Base-by-base conservation (phyloP, 1,140 invertebrate genomes). In the Cotesia chilonis region DNA sequence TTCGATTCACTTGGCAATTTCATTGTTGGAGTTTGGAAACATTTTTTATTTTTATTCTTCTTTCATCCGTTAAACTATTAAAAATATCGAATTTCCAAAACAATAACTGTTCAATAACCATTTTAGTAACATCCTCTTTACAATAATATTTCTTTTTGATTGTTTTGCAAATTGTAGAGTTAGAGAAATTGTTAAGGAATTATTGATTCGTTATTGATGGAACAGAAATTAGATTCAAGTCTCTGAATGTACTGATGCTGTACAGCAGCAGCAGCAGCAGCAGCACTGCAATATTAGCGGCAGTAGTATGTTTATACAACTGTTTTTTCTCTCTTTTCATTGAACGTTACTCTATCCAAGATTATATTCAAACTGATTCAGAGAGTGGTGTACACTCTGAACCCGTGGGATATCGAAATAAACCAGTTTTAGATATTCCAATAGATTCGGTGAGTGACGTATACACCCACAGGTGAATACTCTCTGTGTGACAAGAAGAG, bases 381-480 rank as follows among this genome's bases (percentile, higher is more conserved):
- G 60, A 47, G 41, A 36, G 41, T 68, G 51, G 51, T 52, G 41
- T 47, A 47, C 41, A 47, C 41, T 47, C 6, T 7, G 54, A 55
- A 37, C 54, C 35, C 51, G 51, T 55, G 51, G 51, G 66, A 69
- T 69, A 60, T 59, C 55, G 55, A 55, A 69, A 60, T 69, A 69
- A 69, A 69, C 55, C 68, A 59, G 68, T 69, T 69, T 69, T 55
- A 57, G 55, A 69, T 63, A 69, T 70, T 60, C 54, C 36, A 69
- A 69, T 41, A 60, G 54, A 57, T 37, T 38, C 60, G 41, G 66
- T 55, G 54, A 54, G 47, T 54, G 51, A 54, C 52, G 14, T 37
- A 55, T 47, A 47, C 14, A 20, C 57, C 20, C 14, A n/a, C 37
- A 60, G 36, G 68, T 70, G 55, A 47, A 67, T 67, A 70, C 55